Percentiles rank a stretch among this genome's conserved stretches.
Conservation (phyloP, 2,888 invertebrate species). For the Portevinia maculata region DNA sequence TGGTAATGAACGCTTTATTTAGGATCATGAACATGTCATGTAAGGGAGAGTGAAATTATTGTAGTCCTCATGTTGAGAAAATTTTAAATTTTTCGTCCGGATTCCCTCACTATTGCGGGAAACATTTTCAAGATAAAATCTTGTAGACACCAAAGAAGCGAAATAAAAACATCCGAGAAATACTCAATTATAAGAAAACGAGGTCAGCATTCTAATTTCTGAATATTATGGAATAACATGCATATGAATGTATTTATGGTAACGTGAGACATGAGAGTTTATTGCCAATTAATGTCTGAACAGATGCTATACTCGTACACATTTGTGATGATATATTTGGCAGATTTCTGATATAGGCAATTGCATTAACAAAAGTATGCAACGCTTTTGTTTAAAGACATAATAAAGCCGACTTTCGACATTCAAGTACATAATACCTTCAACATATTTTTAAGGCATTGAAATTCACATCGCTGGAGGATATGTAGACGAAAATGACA, state of each 20-base stretch:
- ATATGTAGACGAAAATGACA: too few species aligned
- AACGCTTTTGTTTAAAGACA: too few species aligned
- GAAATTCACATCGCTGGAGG: too few species aligned
- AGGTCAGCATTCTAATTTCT: constrained; percentile 36
- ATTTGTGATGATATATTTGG: too few species aligned
- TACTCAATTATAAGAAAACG: constrained; percentile 24
- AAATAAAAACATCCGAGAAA: not conserved
- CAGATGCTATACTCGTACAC: not conserved
- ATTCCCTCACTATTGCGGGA: constrained; percentile 20
- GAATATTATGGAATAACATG: not conserved
- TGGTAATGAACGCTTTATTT: constrained; percentile 34
- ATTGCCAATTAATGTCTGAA: constrained; percentile 12
- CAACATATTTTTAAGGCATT: too few species aligned
- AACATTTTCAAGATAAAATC: constrained; percentile 24
- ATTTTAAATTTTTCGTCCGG: constrained; percentile 6
- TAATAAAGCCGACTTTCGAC: too few species aligned
- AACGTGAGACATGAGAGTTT: constrained; percentile 2
- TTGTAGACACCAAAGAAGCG: not conserved
- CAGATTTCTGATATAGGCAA: too few species aligned
- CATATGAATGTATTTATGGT: not conserved
- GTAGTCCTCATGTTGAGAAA: constrained; percentile 25
- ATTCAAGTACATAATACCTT: too few species aligned
- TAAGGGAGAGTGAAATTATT: constrained; percentile 1
- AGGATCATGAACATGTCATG: constrained; percentile 32
- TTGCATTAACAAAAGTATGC: too few species aligned